Evolutionary conservation across 2,888 invertebrate genomes (phyloP).

Genomic region (Drosophila formosana): DNA sequence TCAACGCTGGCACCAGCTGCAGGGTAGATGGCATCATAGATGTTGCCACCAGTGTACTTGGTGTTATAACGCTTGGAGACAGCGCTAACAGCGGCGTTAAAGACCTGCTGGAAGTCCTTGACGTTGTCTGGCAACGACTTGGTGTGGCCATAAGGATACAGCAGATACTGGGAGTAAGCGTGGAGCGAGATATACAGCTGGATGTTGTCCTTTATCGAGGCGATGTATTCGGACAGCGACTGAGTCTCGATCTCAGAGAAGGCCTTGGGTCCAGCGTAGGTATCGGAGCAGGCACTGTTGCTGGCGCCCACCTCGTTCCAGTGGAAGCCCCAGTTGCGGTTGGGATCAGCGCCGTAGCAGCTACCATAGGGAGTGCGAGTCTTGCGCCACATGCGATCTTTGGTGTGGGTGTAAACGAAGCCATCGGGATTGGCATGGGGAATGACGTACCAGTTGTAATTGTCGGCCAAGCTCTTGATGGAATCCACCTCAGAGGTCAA

Average conservation of each 20-base stretch:
- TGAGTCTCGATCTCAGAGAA: conserved; percentile 87
- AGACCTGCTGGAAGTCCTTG: conserved; percentile 85
- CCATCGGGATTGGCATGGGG: conserved; percentile 92
- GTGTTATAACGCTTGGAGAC: conserved; percentile 87
- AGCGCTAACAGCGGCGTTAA: conserved; percentile 76
- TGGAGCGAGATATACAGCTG: conserved; percentile 90
- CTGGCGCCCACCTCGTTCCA: conserved; percentile 87
- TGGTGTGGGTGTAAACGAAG: conserved; percentile 88
- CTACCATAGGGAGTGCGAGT: conserved; percentile 86
- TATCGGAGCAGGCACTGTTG: conserved; percentile 83
- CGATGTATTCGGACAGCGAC: conserved; percentile 87
- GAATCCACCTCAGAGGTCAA: conserved; percentile 86
- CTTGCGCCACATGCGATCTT: conserved; percentile 89
- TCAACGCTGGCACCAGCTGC: conserved; percentile 90
- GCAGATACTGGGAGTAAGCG: conserved; percentile 90
- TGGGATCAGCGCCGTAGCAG: conserved; percentile 88
- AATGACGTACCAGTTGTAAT: conserved; percentile 90
- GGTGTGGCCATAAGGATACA: conserved; percentile 90
- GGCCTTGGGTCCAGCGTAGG: conserved; percentile 86
- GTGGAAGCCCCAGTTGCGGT: conserved; percentile 88
- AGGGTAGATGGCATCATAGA: conserved; percentile 86
- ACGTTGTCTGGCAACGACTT: conserved; percentile 86
- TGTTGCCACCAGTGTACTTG: conserved; percentile 87
- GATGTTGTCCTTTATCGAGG: conserved; percentile 86
- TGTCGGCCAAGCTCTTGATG: conserved; percentile 86